phyloP scores from a whole-genome alignment of 2,888 invertebrate species.

The Aleiodes testaceus region DNA sequence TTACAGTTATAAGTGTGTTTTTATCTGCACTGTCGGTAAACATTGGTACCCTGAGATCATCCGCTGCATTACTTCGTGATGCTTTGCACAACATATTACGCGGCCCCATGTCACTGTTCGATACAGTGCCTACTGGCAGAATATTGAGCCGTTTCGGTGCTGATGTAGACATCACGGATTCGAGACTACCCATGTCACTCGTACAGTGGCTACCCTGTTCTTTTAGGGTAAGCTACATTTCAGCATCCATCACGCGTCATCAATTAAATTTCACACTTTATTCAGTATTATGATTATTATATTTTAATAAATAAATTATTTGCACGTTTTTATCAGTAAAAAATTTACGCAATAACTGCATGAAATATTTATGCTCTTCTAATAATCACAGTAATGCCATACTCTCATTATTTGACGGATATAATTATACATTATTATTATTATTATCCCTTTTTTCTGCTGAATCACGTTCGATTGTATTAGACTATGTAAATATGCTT shows the following conservation, averaged over 20 bases:
- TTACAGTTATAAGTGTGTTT: constrained; percentile 80
- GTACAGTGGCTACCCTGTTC: constrained; percentile 65
- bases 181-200: constrained; percentile 71
- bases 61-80: constrained; percentile 70
- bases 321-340: too few species aligned
- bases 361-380: too few species aligned
- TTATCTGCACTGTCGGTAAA: constrained; percentile 80
- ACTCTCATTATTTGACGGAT: constrained; percentile 37
- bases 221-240: constrained; percentile 64
- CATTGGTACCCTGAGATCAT: constrained; percentile 77
- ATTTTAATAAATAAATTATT: too few species aligned
- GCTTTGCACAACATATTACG: constrained; percentile 74
- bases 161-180: constrained; percentile 77
- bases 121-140: constrained; percentile 78
- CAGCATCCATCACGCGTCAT: constrained; percentile 37
- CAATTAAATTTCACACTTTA: constrained; percentile 43
- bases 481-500: too few species aligned
- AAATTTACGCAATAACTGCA: too few species aligned
- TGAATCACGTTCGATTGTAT: too few species aligned
- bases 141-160: constrained; percentile 78
- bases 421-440: constrained; percentile 41
- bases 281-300: too few species aligned
- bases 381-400: not conserved
- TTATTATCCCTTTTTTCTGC: too few species aligned
- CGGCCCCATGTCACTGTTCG: constrained; percentile 77